Conservation (phyloP, 2,113 vertebrate genomes). For the Pituophis catenifer region DNA sequence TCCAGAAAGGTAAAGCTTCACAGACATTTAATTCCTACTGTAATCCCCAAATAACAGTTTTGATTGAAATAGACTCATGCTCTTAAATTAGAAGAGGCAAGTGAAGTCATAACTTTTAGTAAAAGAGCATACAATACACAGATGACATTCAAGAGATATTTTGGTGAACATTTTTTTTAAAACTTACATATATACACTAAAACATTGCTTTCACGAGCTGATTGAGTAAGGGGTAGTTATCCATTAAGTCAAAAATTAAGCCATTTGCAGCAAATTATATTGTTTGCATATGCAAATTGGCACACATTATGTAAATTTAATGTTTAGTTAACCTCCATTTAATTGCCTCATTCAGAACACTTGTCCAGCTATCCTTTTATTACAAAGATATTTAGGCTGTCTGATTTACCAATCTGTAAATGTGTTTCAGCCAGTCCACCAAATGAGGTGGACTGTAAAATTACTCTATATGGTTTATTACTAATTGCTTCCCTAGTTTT, state of each 20-base stretch:
- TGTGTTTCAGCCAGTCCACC: neutral
- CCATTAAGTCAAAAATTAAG: neutral
- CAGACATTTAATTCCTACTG: neutral
- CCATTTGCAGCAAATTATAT: neutral
- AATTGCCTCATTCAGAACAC: neutral
- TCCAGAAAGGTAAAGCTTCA: neutral
- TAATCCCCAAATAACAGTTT: constrained; percentile 13
- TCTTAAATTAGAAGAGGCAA: neutral
- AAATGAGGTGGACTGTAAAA: neutral
- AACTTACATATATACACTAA: neutral
- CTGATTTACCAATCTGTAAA: neutral
- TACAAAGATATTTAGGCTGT: neutral
- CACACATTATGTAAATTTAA: neutral
- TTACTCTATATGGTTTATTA: neutral
- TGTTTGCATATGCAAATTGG: neutral
- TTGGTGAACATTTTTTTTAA: neutral
- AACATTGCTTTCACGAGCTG: neutral
- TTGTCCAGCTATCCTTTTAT: neutral
- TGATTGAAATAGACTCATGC: neutral
- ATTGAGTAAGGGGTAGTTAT: neutral
- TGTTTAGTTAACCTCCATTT: neutral
- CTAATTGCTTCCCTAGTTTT: neutral
- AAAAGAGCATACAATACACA: neutral
- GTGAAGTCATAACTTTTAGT: constrained; percentile 11
- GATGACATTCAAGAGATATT: neutral